A percentile compares a stretch with the other conserved stretches of the same genome.
These are phyloP conservation scores for Channallabes apus DNA, from an alignment of 2,797 vertebrate genomes.

Conservation along the genomic window DNA sequence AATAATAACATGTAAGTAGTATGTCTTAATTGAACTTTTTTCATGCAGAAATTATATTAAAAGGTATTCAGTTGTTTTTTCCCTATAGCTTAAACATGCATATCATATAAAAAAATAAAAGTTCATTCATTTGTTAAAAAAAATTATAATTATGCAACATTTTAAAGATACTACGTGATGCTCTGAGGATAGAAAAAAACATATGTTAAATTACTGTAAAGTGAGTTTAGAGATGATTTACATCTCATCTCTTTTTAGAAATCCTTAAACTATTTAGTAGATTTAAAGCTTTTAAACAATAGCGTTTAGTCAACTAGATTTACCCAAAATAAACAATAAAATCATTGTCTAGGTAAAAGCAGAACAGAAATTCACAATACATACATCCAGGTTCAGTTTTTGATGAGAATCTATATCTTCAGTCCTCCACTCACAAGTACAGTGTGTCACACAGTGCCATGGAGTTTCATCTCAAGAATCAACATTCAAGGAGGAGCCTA, in stretches of 20 bases:
- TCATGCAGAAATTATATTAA: not conserved
- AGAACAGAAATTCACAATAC: conserved; percentile 5
- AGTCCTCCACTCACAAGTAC: conserved; percentile 6
- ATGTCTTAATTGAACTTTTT: not conserved
- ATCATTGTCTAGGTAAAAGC: not conserved
- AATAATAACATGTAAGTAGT: not conserved
- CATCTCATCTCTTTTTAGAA: not conserved
- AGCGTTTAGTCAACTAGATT: not conserved
- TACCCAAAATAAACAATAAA: not conserved
- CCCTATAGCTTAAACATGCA: not conserved
- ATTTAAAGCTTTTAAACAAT: not conserved
- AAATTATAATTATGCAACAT: too few species aligned
- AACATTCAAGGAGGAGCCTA: conserved; percentile 25
- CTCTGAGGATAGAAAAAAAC: not conserved
- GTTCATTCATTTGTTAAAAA: too few species aligned
- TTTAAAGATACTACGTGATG: too few species aligned
- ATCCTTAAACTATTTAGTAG: not conserved
- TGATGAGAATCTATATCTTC: not conserved
- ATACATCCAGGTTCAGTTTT: not conserved
- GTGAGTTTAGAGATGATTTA: not conserved
- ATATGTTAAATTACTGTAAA: not conserved
- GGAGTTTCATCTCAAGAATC: conserved; percentile 15
- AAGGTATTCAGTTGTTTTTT: not conserved
- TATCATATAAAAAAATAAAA: not conserved
- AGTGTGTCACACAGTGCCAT: not conserved